These are phyloP conservation scores for Leptinotarsa peninsularis DNA, from an alignment of 2,888 invertebrate genomes.

Conservation along the genomic window DNA sequence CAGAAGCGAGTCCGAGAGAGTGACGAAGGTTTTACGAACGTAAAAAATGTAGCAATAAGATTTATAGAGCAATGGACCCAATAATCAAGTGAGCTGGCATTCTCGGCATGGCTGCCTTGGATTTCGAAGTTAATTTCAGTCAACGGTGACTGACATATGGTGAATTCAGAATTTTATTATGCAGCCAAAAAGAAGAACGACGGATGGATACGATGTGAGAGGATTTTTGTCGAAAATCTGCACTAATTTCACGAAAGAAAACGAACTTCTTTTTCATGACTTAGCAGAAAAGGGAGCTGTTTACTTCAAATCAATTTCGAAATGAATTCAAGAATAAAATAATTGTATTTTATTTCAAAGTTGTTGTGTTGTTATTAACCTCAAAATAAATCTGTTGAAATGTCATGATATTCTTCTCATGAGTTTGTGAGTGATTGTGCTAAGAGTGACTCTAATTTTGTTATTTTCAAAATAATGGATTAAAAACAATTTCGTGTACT, in stretches of 20 bases:
- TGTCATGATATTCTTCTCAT: too few relatives aligned
- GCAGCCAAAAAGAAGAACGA: slow-evolving; percentile 39
- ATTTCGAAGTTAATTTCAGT: slow-evolving; percentile 54
- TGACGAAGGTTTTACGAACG: slow-evolving; percentile 50
- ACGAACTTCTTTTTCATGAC: too few relatives aligned
- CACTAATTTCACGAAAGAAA: slow-evolving; percentile 4
- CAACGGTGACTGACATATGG: slow-evolving; percentile 54
- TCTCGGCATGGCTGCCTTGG: slow-evolving; percentile 48
- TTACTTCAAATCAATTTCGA: too few relatives aligned
- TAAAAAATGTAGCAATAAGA: slow-evolving; percentile 54
- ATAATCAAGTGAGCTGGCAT: slow-evolving; percentile 53
- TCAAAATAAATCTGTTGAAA: too few relatives aligned
- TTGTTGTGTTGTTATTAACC: too few relatives aligned
- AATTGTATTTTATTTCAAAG: too few relatives aligned
- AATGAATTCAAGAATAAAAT: too few relatives aligned
- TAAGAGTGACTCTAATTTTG: too few relatives aligned
- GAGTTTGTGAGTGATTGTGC: too few relatives aligned
- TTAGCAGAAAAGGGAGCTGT: too few relatives aligned
- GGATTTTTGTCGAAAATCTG: slow-evolving; percentile 6
- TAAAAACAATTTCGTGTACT: too few relatives aligned
- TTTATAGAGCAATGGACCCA: slow-evolving; percentile 54
- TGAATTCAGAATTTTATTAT: slow-evolving; percentile 53
- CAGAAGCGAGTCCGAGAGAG: slow-evolving; percentile 37
- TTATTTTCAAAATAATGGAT: too few relatives aligned
- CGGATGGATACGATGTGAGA: slow-evolving; percentile 25